Conservation (phyloP, 92 coral and sea anemone species). For the Epizoanthus illoricatus region DNA sequence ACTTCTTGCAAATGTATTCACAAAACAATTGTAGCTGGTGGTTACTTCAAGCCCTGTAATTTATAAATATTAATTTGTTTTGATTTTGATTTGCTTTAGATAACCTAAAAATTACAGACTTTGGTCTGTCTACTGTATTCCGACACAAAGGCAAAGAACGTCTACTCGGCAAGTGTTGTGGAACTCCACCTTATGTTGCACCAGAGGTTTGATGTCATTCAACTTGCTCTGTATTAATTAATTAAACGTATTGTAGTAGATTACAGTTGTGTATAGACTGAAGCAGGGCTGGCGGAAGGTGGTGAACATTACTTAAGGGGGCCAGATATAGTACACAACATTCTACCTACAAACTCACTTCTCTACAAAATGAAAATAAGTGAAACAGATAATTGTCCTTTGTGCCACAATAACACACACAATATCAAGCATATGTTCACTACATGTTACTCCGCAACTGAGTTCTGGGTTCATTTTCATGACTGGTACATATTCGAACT, state of each 20-base stretch:
- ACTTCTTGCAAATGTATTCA: too few relatives aligned
- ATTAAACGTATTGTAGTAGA: too few relatives aligned
- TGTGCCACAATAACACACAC: too few relatives aligned
- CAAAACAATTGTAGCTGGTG: background rate
- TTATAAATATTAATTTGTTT: background rate
- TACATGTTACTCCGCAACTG: too few relatives aligned
- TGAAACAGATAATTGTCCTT: too few relatives aligned
- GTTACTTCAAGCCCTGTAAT: background rate
- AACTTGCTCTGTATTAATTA: background rate
- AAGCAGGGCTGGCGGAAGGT: background rate
- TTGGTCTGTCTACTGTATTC: conserved; percentile 93
- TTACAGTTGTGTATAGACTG: background rate
- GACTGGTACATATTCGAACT: too few relatives aligned
- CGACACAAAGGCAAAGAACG: conserved; percentile 94
- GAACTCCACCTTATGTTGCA: conserved; percentile 96
- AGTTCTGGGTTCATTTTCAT: too few relatives aligned
- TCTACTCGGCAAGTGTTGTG: conserved; percentile 89
- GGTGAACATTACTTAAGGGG: too few relatives aligned
- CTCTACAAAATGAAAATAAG: too few relatives aligned
- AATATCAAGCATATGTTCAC: too few relatives aligned
- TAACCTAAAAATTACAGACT: conserved; percentile 92
- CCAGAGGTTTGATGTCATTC: conserved; percentile 69
- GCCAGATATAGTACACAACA: too few relatives aligned
- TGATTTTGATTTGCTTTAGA: conserved; percentile 43
- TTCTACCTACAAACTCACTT: too few relatives aligned